Evolutionary conservation across 2,113 vertebrate genomes (phyloP), one percentile per base, ranked within the genome.

Genomic region (Oenanthe oenanthe): DNA sequence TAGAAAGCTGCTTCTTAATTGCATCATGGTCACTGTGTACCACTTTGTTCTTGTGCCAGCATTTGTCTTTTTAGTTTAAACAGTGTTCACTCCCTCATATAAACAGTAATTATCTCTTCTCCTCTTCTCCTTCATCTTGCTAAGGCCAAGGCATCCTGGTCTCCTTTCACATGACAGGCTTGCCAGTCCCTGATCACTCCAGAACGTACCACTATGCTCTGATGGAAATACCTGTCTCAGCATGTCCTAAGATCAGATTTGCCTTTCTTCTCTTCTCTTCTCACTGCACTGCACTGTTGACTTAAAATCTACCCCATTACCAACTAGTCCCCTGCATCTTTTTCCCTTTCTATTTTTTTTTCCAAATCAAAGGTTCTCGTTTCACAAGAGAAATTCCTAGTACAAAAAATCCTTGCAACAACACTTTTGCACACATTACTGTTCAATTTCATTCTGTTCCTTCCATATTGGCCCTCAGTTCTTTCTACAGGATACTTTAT

Each of bases 31-130:
- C 95, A 92, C 86, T 89, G 54, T 68, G 93, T 72, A 85, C 93
- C 80, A 89, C 95, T 97, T 97, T 97, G 89, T 95, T 97, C 95
- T 89, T 89, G 28, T 78, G 96, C 95, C 95, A 96, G 57, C 88
- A 87, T 91, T 94, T 84, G 93, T 72, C 76, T 42, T 83, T 77
- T 73, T 58, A 66, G 75, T 89, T 92, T 89, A 78, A 96, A 93
- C 50, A 70, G 29, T 84, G 76, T 76, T 86, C 91, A 93, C 83
- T 93, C 93, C 89, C 65, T 95, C 80, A 63, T 42, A 92, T 84
- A 92, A 93, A 91, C 53, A 89, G 65, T 81, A 93, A 95, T 94
- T 93, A 93, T 7, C 62, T 56, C 92, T 45, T 29, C 45, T 71
- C 65, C 48, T 72, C 61, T 92, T 93, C 85, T 81, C 56, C 94